These are phyloP conservation scores for Lysiphlebus fabarum DNA, from an alignment of 1,140 invertebrate species.

Conservation along the genomic window DNA sequence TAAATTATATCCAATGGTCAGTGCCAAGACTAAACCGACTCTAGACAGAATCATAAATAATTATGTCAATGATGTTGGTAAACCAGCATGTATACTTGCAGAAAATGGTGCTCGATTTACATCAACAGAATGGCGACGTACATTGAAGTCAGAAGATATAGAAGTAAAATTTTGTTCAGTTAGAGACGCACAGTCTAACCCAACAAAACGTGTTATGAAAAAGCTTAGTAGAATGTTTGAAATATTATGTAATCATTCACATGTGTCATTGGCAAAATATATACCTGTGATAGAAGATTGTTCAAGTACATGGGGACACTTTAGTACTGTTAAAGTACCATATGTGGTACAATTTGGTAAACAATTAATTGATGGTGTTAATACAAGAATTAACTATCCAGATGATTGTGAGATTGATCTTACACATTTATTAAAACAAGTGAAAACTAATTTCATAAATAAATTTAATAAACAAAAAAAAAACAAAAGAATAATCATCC, in stretches of 20 bases:
- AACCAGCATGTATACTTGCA: neutral
- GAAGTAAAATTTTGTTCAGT: neutral
- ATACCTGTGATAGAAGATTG: too few relatives aligned
- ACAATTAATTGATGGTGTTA: too few relatives aligned
- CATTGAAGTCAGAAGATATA: neutral
- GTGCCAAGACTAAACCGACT: neutral
- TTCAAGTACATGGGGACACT: too few relatives aligned
- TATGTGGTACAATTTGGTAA: too few relatives aligned
- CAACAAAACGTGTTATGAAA: neutral
- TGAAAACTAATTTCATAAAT: too few relatives aligned
- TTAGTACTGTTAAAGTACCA: too few relatives aligned
- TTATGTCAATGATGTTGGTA: neutral
- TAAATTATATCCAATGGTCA: neutral
- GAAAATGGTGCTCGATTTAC: conserved; percentile 5
- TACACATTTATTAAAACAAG: too few relatives aligned
- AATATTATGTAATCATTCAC: neutral
- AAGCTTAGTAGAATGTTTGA: neutral
- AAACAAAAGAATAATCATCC: too few relatives aligned
- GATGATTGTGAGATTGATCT: too few relatives aligned
- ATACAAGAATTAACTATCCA: too few relatives aligned
- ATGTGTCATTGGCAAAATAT: too few relatives aligned
- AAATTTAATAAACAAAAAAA: too few relatives aligned
- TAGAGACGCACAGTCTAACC: conserved; percentile 1
- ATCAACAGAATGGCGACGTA: neutral
- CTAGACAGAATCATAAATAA: neutral